Evolutionary conservation across 2,888 invertebrate species (phyloP), one percentile per base, ranked within the genome.

Genomic region (Brassicogethes aeneus): DNA sequence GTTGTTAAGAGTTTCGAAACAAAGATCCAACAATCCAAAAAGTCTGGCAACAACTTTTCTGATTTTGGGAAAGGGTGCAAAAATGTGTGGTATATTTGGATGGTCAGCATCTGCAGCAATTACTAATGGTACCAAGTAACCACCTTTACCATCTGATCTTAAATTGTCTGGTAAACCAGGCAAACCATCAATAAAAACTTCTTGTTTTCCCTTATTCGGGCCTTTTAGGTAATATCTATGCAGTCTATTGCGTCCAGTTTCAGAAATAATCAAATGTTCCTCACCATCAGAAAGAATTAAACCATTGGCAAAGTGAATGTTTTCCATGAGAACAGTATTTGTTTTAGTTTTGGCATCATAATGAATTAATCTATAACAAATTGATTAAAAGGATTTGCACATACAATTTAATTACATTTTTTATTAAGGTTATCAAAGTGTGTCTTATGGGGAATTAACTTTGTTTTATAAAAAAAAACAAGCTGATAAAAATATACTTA

Each of bases 231-330:
- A 75, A 63, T 88, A 87, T 56, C 86, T 85, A 3, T 74, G 57
- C n/a, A 95, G 68, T 47, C 86, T 76, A 39, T 74, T 75, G 2
- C 68, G 70, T 2, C 65, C 59, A 0, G 83, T 79, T 68, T 96
- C 96, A 1, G 80, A 68, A 1, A 94, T 79, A 16, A 97, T 66
- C 2, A 96, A 61, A 57, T 85, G 90, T 44, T 86, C 80, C 62
- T 88, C 84, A 57, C 90, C 82, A 3, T 82, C 78, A 10, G 90
- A 86, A 0, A 96, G 58, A 37, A 75, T 79, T 15, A 97, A 66
- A 12, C 96, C 96, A 67, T 97, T 99, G 0, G 95, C 76, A 67
- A 95, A 93, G 65, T 77, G 80, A 1, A 97, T 57, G 35, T 84
- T 75, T 46, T 85, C 78, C 1, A 89, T 59, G 16, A 96, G 66